Evolutionary conservation across 2,888 invertebrate species (phyloP).

Genomic region (Scaptodrosophila latifasciaeformis): DNA sequence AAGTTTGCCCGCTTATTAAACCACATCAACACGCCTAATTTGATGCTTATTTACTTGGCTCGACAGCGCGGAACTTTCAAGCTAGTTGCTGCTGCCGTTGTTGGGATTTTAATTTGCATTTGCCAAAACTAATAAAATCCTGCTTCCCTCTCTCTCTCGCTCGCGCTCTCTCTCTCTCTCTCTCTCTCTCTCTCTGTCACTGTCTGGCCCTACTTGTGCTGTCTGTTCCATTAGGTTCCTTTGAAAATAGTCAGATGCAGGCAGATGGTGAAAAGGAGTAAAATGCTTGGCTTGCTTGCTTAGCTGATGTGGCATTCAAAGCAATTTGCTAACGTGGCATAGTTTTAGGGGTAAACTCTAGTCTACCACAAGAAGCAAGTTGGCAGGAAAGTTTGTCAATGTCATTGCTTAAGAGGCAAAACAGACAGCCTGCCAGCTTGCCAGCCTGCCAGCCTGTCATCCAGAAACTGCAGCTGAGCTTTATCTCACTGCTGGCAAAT

Average conservation of each 20-base stretch:
- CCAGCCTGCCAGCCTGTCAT: constrained; percentile 1
- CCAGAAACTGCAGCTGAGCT: too few species aligned
- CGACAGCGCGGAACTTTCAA: constrained; percentile 2
- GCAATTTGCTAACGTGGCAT: neutral
- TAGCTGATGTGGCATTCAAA: neutral
- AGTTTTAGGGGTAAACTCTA: too few species aligned
- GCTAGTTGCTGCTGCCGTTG: neutral
- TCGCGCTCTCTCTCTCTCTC: too few species aligned
- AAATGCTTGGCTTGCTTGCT: too few species aligned
- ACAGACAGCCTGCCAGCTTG: constrained; percentile 1
- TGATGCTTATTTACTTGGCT: constrained; percentile 39
- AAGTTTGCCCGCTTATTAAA: constrained; percentile 21
- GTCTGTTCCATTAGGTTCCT: too few species aligned
- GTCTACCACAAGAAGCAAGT: too few species aligned
- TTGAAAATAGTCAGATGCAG: too few species aligned
- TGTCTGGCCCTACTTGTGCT: too few species aligned
- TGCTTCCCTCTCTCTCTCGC: too few species aligned
- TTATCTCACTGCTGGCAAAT: neutral
- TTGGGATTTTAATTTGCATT: constrained; percentile 20
- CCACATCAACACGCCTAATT: constrained; percentile 32
- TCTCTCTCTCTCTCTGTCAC: too few species aligned
- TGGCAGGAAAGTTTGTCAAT: constrained; percentile 29
- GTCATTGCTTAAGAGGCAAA: constrained; percentile 1
- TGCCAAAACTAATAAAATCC: constrained; percentile 31
- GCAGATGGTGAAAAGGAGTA: too few species aligned